Conservation (phyloP, 2,113 vertebrate species). For the Platycercus adscitus region DNA sequence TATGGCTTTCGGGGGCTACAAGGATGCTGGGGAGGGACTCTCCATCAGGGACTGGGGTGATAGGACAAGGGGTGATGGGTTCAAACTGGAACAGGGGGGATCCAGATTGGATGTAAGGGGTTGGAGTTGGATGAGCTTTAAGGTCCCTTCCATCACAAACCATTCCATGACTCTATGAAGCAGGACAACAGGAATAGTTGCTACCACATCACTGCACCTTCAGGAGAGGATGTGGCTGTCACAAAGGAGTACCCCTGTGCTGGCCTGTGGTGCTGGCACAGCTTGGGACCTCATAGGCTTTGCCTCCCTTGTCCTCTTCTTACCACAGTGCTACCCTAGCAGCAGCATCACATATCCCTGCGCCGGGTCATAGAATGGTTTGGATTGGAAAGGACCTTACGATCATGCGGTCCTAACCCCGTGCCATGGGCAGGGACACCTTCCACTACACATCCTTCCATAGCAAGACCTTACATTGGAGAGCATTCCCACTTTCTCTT, state of each 20-base stretch:
- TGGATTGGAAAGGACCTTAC: neutral
- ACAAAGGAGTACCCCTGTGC: too few species aligned
- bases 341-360: fast-evolving
- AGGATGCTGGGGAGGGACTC: neutral
- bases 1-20: neutral
- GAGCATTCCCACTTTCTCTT: neutral
- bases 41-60: neutral
- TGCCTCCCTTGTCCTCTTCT: neutral
- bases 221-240: neutral
- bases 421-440: neutral
- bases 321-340: neutral
- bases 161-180: neutral
- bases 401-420: neutral
- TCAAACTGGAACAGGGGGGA: neutral
- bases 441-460: neutral
- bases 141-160: neutral
- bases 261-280: neutral
- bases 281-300: fast-evolving
- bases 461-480: neutral
- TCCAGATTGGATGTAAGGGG: neutral
- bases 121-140: neutral
- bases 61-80: neutral
- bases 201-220: neutral
- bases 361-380: neutral
- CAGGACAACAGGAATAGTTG: fast-evolving